A percentile compares a stretch with the other conserved stretches of the same genome.
Evolutionary conservation across 2,888 invertebrate species (phyloP).

Genomic region (Melikaiella ostensackeni): DNA sequence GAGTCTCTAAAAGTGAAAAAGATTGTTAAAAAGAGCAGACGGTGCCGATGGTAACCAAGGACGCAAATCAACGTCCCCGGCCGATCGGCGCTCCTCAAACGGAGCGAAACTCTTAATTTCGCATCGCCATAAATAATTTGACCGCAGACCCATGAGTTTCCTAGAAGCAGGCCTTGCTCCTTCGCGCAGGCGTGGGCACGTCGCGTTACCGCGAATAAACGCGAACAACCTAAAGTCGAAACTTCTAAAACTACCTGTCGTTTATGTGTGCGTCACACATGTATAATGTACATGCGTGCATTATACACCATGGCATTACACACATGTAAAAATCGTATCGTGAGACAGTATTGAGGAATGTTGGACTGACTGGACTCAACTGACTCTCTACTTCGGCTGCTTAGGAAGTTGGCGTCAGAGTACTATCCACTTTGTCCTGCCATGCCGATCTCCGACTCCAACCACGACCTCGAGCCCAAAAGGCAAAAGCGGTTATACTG

Average conservation of each 20-base stretch:
- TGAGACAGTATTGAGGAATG: constrained; percentile 37
- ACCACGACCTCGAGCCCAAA: constrained; percentile 25
- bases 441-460: not conserved
- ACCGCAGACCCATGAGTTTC: constrained; percentile 72
- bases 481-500: not conserved
- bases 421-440: constrained; percentile 28
- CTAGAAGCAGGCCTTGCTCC: constrained; percentile 65
- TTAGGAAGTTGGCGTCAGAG: constrained; percentile 39
- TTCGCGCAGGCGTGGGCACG: constrained; percentile 42
- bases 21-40: constrained; percentile 28
- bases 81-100: constrained; percentile 68
- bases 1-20: constrained; percentile 6
- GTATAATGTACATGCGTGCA: not conserved
- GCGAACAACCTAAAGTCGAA: constrained; percentile 28
- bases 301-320: not conserved
- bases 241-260: constrained; percentile 28
- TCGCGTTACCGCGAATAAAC: constrained; percentile 39
- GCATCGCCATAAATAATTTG: constrained; percentile 77
- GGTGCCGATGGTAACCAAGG: constrained; percentile 60
- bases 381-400: constrained; percentile 8
- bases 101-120: constrained; percentile 76
- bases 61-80: constrained; percentile 69
- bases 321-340: constrained; percentile 33
- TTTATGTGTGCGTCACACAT: constrained; percentile 30
- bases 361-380: not conserved